Percentiles rank a stretch among this genome's conserved stretches.
Evolutionary conservation across 1,140 invertebrate genomes (phyloP).

Genomic region (Cataglyphis hispanica): DNA sequence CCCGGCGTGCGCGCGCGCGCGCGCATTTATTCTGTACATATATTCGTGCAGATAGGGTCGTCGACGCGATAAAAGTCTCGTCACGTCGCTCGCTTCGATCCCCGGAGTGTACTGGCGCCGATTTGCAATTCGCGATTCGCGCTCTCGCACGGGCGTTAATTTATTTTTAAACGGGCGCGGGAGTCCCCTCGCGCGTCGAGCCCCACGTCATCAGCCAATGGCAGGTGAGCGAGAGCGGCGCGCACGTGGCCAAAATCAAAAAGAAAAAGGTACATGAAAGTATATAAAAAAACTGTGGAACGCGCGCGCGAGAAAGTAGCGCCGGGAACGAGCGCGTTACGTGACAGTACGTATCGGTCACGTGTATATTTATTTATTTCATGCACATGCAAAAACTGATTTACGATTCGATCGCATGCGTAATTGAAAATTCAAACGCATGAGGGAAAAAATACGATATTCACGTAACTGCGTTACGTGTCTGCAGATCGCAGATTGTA

Average conservation of each 20-base stretch:
- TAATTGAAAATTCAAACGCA: not conserved
- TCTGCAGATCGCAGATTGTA: too few species aligned
- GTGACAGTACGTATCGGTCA: not conserved
- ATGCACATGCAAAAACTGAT: not conserved
- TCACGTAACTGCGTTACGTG: not conserved
- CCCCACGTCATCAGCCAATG: slow-evolving; percentile 74
- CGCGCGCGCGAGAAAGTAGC: not conserved
- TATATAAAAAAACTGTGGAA: not conserved
- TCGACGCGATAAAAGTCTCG: not conserved
- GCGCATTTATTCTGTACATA: not conserved
- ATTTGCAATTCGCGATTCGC: slow-evolving; percentile 45
- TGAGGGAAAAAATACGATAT: not conserved
- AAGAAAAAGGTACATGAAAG: too few species aligned
- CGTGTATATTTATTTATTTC: not conserved
- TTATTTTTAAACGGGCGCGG: slow-evolving; percentile 76
- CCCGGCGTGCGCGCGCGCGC: not conserved
- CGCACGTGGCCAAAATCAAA: slow-evolving; percentile 1
- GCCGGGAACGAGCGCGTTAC: not conserved
- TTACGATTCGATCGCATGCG: slow-evolving; percentile 27
- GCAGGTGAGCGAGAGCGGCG: slow-evolving; percentile 47
- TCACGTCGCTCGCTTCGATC: not conserved
- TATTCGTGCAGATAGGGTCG: not conserved
- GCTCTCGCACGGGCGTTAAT: slow-evolving; percentile 59
- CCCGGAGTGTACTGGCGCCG: slow-evolving; percentile 77
- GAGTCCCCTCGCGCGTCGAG: slow-evolving; percentile 25